These are phyloP conservation scores for Petrocephalus schoutedeni DNA, from an alignment of 2,797 vertebrate genomes.

Conservation along the genomic window DNA sequence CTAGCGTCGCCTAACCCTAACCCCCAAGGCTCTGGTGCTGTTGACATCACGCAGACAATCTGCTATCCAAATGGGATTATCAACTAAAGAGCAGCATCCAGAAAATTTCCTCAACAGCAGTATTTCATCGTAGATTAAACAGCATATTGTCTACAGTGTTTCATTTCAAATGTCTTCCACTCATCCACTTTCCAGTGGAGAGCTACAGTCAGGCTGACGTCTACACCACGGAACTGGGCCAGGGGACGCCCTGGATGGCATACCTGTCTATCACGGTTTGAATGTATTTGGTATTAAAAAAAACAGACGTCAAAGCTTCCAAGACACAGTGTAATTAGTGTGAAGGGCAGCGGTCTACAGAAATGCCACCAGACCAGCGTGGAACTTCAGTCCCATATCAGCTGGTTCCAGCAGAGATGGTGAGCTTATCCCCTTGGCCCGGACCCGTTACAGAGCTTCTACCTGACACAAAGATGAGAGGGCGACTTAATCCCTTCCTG, in stretches of 20 bases:
- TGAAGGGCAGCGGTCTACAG: neutral
- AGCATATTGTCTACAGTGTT: neutral
- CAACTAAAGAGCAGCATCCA: neutral
- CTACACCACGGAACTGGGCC: neutral
- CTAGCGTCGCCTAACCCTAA: neutral
- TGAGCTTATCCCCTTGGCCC: neutral
- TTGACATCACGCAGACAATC: neutral
- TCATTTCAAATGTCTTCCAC: neutral
- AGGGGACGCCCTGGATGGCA: neutral
- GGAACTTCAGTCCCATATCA: neutral
- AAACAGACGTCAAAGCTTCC: neutral
- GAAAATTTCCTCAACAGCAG: neutral
- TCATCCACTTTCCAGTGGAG: neutral
- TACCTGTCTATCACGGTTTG: neutral
- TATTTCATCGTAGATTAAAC: neutral
- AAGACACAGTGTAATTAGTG: neutral
- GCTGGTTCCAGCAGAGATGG: neutral
- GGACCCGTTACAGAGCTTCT: neutral
- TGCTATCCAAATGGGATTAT: neutral
- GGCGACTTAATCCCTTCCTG: conserved; percentile 12
- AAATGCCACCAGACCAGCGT: neutral
- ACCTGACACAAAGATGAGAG: conserved; percentile 12
- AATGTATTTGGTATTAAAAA: neutral
- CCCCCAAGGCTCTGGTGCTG: neutral
- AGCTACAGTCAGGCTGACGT: neutral